Evolutionary conservation across 2,888 invertebrate species (phyloP).

Genomic region (Drosophila incognita): DNA sequence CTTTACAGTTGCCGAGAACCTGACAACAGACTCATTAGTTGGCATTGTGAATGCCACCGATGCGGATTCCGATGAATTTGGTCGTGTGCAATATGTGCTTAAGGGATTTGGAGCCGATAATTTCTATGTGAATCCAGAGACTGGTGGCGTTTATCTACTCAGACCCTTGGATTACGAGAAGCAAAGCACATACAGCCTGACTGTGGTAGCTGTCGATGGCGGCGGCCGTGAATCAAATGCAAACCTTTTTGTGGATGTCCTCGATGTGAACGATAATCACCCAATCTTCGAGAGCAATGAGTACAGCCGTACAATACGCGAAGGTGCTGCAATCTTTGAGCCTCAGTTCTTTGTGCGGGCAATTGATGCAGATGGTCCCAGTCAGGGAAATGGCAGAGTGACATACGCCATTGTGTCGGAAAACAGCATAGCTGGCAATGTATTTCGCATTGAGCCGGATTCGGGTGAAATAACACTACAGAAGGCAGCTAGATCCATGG

Average conservation of each 20-base stretch:
- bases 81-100: constrained; percentile 89
- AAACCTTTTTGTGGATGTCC: constrained; percentile 89
- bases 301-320: constrained; percentile 91
- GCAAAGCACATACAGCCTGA: constrained; percentile 92
- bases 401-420: constrained; percentile 89
- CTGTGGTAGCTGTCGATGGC: constrained; percentile 92
- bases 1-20: constrained; percentile 89
- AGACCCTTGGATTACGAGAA: constrained; percentile 91
- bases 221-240: constrained; percentile 90
- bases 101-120: constrained; percentile 92
- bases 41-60: constrained; percentile 90
- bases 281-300: constrained; percentile 90
- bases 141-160: constrained; percentile 89
- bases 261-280: constrained; percentile 92
- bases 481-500: constrained; percentile 89
- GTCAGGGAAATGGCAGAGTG: constrained; percentile 89
- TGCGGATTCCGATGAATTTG: constrained; percentile 90
- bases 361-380: constrained; percentile 90
- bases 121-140: constrained; percentile 89
- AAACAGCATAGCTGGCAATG: constrained; percentile 88
- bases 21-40: constrained; percentile 87
- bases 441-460: constrained; percentile 88
- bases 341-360: constrained; percentile 93
- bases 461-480: constrained; percentile 90
- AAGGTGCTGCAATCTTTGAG: constrained; percentile 91